Percentiles rank a stretch among this genome's conserved stretches.
Conservation (phyloP, 2,113 vertebrate genomes). For the Butorides virescens region DNA sequence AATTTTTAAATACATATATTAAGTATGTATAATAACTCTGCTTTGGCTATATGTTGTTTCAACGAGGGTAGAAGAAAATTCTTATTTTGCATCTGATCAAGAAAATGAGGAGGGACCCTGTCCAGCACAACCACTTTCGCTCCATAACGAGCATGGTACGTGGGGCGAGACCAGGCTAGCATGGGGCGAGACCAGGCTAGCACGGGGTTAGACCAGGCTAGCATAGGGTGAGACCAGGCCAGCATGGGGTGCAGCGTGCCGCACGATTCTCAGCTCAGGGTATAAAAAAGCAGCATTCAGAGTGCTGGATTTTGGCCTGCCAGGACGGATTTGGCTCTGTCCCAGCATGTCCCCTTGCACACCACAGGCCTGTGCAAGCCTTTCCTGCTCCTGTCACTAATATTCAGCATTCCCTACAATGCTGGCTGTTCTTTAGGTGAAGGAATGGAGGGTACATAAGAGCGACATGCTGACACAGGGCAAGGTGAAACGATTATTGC, state of each 20-base stretch:
- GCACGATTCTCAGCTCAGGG: background rate
- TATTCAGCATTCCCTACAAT: background rate
- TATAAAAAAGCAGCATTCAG: background rate
- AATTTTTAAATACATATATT: background rate
- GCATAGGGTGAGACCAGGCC: fast-evolving
- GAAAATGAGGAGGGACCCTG: background rate
- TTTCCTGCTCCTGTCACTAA: background rate
- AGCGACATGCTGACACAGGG: background rate
- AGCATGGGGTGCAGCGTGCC: fast-evolving
- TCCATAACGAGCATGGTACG: fast-evolving
- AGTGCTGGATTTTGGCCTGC: background rate
- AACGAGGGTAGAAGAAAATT: background rate
- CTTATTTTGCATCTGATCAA: background rate
- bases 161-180: background rate
- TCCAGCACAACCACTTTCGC: background rate
- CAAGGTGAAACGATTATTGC: background rate
- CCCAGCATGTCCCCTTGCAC: background rate
- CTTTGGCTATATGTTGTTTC: background rate
- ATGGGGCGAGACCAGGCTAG: background rate
- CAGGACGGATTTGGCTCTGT: background rate
- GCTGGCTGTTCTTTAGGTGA: background rate
- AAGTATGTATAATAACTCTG: background rate
- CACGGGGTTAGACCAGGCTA: too few relatives aligned
- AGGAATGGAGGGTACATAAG: background rate
- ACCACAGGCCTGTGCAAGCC: background rate